A percentile compares a stretch with the other conserved stretches of the same genome.
Evolutionary conservation across 2,888 invertebrate species (phyloP).

Genomic region (Tenthredo amoena): DNA sequence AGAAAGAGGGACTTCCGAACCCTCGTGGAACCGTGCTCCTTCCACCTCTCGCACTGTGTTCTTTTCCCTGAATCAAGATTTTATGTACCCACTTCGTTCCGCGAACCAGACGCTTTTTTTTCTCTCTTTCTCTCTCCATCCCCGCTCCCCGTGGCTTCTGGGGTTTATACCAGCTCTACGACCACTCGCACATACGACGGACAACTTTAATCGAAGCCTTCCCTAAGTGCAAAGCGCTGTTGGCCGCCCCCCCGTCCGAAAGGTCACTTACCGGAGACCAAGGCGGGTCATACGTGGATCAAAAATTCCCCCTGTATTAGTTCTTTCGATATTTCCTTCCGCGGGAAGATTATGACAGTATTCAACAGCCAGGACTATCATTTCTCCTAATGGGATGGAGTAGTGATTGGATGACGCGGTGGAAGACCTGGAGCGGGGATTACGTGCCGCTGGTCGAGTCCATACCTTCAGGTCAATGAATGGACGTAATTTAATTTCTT

Average conservation of each 20-base stretch:
- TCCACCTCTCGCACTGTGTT: not conserved
- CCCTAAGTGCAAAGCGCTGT: conserved; percentile 73
- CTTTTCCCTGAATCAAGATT: not conserved
- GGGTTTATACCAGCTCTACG: not conserved
- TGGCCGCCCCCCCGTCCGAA: conserved; percentile 68
- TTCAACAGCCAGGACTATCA: not conserved
- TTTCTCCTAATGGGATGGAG: not conserved
- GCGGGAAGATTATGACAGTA: not conserved
- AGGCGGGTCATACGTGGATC: conserved; percentile 11
- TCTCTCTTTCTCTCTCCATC: conserved; percentile 35
- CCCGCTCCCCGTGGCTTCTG: conserved; percentile 51
- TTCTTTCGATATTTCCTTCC: not conserved
- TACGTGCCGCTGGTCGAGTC: conserved; percentile 10
- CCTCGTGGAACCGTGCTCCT: not conserved
- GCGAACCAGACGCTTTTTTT: conserved; percentile 53
- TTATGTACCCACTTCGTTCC: conserved; percentile 36
- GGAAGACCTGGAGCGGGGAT: not conserved
- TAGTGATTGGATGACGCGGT: not conserved
- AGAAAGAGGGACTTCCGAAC: not conserved
- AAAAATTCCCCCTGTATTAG: not conserved
- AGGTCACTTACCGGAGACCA: conserved; percentile 61
- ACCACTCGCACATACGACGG: conserved; percentile 59
- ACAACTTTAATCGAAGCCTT: conserved; percentile 69
- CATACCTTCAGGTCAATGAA: conserved; percentile 59
- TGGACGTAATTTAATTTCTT: conserved; percentile 69